These are phyloP conservation scores for Hemibagrus wyckioides DNA, from an alignment of 2,113 vertebrate species.

Conservation along the genomic window DNA sequence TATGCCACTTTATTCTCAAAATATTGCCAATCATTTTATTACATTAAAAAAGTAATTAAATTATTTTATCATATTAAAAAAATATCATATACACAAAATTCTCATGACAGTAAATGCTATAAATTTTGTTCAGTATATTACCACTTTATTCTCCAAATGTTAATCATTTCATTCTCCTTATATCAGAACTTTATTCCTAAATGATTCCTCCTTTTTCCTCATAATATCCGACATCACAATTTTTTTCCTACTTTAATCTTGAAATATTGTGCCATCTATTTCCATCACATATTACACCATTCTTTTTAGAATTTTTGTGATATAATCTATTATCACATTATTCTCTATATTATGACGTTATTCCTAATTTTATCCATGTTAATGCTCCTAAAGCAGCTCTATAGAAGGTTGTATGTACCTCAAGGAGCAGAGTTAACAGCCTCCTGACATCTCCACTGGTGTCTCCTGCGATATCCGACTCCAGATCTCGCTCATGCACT, in stretches of 20 bases:
- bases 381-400: background rate
- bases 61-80: no score
- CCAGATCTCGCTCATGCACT: conserved; percentile 78
- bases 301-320: background rate
- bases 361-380: background rate
- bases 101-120: background rate
- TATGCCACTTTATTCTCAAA: no score
- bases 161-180: no score
- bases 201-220: background rate
- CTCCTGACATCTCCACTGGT: conserved; percentile 77
- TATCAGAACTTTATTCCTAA: no score
- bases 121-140: background rate
- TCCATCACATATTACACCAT: no score
- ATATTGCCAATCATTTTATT: no score
- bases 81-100: no score
- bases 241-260: no score
- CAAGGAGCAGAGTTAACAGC: conserved; percentile 70
- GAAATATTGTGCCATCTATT: no score
- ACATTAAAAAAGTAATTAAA: no score
- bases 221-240: no score
- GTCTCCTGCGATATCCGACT: conserved; percentile 75
- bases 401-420: conserved; percentile 60
- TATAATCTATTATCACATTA: background rate
- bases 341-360: background rate
- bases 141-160: no score